These are phyloP conservation scores for Elmis aenea DNA, from an alignment of 2,888 invertebrate genomes.

Conservation along the genomic window DNA sequence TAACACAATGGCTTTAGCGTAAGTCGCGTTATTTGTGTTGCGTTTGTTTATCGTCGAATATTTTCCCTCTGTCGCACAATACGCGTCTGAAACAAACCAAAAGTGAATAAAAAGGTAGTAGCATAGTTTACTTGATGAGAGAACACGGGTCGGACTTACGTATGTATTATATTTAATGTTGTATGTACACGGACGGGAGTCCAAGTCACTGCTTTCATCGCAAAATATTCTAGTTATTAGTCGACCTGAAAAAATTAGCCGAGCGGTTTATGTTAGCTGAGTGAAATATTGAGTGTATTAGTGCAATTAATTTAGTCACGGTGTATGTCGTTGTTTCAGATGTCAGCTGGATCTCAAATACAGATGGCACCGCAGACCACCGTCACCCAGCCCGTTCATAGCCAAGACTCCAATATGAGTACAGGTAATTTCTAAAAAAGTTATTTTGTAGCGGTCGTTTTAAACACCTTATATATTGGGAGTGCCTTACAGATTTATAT, in stretches of 20 bases:
- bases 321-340: slow-evolving; percentile 59
- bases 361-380: slow-evolving; percentile 95
- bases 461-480: no score
- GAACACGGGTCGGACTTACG: no score
- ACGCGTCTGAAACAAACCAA: no score
- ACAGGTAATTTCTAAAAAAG: slow-evolving; percentile 67
- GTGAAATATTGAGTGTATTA: slow-evolving; percentile 1
- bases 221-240: slow-evolving; percentile 30
- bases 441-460: not conserved
- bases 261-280: slow-evolving; percentile 7
- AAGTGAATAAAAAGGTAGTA: no score
- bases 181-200: not conserved
- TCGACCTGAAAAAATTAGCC: slow-evolving; percentile 34
- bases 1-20: no score
- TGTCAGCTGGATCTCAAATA: slow-evolving; percentile 96
- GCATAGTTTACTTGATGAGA: no score
- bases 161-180: no score
- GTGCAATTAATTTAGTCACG: not conserved
- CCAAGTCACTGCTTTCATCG: slow-evolving; percentile 14
- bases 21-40: no score
- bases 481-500: no score
- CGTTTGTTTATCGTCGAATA: no score
- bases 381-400: slow-evolving; percentile 79
- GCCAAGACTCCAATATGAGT: slow-evolving; percentile 97
- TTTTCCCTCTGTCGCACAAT: no score